These are phyloP conservation scores for Stegana nigrithorax DNA, from an alignment of 2,888 invertebrate genomes.

Conservation along the genomic window DNA sequence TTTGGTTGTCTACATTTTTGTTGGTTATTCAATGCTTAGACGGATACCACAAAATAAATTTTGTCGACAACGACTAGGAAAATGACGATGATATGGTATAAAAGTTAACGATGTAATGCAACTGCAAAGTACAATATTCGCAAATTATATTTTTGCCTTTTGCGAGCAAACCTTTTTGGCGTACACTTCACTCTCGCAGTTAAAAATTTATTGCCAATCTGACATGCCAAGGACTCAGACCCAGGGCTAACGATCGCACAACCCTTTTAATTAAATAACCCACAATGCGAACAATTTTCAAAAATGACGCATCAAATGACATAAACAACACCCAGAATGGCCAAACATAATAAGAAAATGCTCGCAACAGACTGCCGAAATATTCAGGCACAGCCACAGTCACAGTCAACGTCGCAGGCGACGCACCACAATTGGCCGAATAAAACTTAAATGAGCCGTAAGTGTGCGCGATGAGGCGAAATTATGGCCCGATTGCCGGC, in stretches of 20 bases:
- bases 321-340: not conserved
- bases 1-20: no score
- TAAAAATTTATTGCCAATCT: not conserved
- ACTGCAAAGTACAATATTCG: not conserved
- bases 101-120: not conserved
- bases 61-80: no score
- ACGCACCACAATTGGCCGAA: no score
- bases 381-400: not conserved
- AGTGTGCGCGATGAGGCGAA: no score
- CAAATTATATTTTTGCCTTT: not conserved
- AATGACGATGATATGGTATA: not conserved
- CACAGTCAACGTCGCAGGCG: no score
- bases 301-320: no score
- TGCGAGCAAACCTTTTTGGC: not conserved
- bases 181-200: not conserved
- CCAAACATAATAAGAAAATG: not conserved
- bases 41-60: no score
- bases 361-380: not conserved
- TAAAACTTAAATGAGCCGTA: no score
- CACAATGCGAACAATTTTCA: not conserved
- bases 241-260: not conserved
- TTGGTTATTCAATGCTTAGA: no score
- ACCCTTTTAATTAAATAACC: slow-evolving; percentile 10
- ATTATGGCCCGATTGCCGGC: no score
- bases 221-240: not conserved